These are phyloP conservation scores for Trachelus troglodyta DNA, from an alignment of 2,888 invertebrate species.

Conservation along the genomic window DNA sequence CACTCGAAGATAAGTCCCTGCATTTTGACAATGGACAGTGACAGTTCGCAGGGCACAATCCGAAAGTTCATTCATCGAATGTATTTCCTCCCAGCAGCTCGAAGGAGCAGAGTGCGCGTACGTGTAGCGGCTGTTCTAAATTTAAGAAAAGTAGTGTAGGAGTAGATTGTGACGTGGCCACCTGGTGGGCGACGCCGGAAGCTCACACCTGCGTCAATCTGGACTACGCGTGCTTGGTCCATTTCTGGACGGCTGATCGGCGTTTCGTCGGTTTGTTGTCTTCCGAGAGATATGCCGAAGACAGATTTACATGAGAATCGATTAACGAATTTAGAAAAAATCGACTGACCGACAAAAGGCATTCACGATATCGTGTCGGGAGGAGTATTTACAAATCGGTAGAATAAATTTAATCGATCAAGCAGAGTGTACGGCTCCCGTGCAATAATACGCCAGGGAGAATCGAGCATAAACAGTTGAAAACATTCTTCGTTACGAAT, in stretches of 20 bases:
- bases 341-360: background rate
- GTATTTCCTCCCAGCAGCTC: background rate
- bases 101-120: background rate
- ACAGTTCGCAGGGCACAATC: background rate
- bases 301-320: background rate
- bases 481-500: background rate
- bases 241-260: constrained; percentile 19
- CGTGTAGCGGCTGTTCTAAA: constrained; percentile 16
- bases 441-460: background rate
- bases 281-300: background rate
- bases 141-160: constrained; percentile 1
- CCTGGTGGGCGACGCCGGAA: constrained; percentile 37
- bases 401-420: background rate
- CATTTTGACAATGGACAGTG: background rate
- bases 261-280: background rate
- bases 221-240: constrained; percentile 12
- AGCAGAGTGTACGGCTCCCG: background rate
- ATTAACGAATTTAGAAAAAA: background rate
- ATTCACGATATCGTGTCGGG: background rate
- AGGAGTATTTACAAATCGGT: background rate
- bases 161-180: constrained; percentile 20
- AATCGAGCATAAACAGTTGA: background rate
- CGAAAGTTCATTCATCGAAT: background rate
- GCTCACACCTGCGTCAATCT: constrained; percentile 35
- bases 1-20: background rate